phyloP scores from a whole-genome alignment of 2,888 invertebrate genomes.

The Torymus auratus region DNA sequence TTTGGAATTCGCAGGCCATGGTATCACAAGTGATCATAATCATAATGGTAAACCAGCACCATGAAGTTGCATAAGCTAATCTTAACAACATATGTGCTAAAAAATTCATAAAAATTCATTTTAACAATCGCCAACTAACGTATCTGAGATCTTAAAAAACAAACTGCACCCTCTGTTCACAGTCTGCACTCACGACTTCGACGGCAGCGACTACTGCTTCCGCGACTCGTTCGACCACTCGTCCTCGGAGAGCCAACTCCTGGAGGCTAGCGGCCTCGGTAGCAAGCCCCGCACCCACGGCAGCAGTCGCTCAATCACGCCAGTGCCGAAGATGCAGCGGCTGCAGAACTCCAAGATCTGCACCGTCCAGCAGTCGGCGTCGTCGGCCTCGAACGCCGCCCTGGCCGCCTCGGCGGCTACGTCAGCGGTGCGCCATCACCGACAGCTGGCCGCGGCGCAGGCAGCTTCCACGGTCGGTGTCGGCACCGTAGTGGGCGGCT shows the following conservation, averaged over 20 bases:
- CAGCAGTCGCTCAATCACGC: slow-evolving; percentile 70
- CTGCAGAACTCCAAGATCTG: slow-evolving; percentile 73
- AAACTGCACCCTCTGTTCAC: slow-evolving; percentile 60
- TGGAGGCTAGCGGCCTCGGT: slow-evolving; percentile 74
- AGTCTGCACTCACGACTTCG: slow-evolving; percentile 74
- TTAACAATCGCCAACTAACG: not conserved
- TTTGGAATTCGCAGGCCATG: no score
- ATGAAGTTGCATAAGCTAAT: no score
- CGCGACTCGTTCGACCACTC: slow-evolving; percentile 89
- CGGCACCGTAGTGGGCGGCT: not conserved
- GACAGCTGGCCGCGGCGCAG: slow-evolving; percentile 44
- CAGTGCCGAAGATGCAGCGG: slow-evolving; percentile 74
- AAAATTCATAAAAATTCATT: not conserved
- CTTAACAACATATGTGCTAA: no score
- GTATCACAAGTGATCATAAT: no score
- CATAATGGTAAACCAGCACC: no score
- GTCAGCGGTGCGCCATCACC: slow-evolving; percentile 5
- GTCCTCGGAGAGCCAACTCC: slow-evolving; percentile 86
- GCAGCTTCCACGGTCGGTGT: not conserved
- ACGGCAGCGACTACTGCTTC: slow-evolving; percentile 83
- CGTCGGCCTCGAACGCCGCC: slow-evolving; percentile 46
- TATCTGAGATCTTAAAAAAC: not conserved
- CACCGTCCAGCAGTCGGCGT: slow-evolving; percentile 55
- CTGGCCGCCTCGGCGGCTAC: slow-evolving; percentile 57
- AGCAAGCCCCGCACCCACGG: slow-evolving; percentile 39